Base-by-base conservation (phyloP, 2,113 vertebrate genomes). In the Melanostigma gelatinosum region DNA sequence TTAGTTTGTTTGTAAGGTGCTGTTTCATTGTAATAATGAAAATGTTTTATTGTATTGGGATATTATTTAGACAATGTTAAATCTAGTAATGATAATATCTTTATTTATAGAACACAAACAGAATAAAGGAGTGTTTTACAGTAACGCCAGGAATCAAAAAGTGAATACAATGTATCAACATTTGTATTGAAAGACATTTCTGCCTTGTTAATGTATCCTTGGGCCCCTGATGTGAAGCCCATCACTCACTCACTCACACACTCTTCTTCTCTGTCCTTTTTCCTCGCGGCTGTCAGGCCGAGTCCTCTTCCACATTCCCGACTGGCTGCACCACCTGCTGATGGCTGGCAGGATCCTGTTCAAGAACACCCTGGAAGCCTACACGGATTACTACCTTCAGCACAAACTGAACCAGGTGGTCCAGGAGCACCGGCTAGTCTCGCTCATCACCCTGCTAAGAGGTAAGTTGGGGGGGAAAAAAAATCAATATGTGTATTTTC, bases 291-390 rank as follows among this genome's bases (percentile, higher is more conserved):
- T 66, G 86, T 74, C 90, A 99, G 98, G 96, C 46, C 94, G 97
- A 67, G 96, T 95, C 1, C 78, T 95, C 72, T 95, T 95, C 79
- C 94, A 84, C 79, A 90, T 95, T 64, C 95, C 98, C 81, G 98
- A 99, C 80, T 99, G 98, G 97, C 92, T 99, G 87, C 97, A 99
- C 93, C 97, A 99, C 89, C 94, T 99, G 84, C 85, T 99, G 79
- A 99, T 97, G 97, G 96, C 95, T 46, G 95, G 95, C 79, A 95
- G 98, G 86, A 99, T 99, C 83, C 95, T 99, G 82, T 94, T 99
- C 77, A 99, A 99, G 93, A 98, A 98, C 77, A 98, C 97, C 0
- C 75, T 99, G 90, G 98, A 99, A 82, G 93, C 96, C 1, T 99
- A 98, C 88, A 95, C 96, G 6, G 97, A 99, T 82, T 90, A 96